These are phyloP conservation scores for Megalurothrips usitatus DNA, from an alignment of 2,888 invertebrate species.

Conservation along the genomic window DNA sequence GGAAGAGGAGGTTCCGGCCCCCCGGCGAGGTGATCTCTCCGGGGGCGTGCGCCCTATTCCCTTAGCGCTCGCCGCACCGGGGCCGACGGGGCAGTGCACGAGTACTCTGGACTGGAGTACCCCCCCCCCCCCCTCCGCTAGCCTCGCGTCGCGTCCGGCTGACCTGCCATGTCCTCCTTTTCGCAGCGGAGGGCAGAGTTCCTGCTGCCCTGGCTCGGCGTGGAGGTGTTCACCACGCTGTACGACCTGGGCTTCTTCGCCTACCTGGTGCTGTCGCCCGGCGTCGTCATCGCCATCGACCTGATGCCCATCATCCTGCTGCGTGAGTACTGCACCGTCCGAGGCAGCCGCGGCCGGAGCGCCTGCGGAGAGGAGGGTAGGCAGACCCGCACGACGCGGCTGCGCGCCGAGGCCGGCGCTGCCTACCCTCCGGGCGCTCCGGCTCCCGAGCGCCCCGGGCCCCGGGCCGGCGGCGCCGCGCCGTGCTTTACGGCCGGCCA, in stretches of 20 bases:
- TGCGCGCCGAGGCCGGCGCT: no score
- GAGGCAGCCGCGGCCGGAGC: neutral
- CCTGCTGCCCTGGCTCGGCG: constrained; percentile 10
- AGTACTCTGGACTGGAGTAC: neutral
- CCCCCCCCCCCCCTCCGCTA: neutral
- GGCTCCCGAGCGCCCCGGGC: no score
- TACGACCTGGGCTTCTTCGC: constrained; percentile 3
- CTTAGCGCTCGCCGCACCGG: no score
- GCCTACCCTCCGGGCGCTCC: neutral
- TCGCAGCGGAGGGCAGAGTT: neutral
- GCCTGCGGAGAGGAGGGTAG: no score
- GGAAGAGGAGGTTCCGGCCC: neutral
- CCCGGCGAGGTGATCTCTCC: neutral
- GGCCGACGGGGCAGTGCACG: neutral
- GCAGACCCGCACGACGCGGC: no score
- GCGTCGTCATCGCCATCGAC: neutral
- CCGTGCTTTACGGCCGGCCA: no score
- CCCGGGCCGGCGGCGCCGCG: no score
- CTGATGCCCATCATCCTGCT: neutral
- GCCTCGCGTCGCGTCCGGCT: neutral
- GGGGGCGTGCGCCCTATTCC: no score
- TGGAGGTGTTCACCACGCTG: neutral
- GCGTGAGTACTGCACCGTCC: neutral
- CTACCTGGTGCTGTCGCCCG: neutral
- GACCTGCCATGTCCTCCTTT: neutral